Conservation (phyloP, 2,113 vertebrate species). For the Channa argus region DNA sequence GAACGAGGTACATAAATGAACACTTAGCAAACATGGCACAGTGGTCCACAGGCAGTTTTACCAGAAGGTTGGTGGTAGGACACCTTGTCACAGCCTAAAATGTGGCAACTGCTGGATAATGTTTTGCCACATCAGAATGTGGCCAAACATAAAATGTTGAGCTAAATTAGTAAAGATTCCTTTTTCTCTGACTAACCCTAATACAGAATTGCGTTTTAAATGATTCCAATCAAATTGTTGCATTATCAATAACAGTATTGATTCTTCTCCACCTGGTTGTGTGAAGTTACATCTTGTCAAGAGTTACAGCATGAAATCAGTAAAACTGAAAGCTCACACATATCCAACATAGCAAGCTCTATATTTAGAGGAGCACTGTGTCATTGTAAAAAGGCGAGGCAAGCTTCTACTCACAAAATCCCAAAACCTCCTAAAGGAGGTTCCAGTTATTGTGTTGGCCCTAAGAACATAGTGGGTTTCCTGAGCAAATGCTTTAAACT, state of each 20-base stretch:
- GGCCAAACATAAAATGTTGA: constrained; percentile 12
- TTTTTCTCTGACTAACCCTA: not conserved
- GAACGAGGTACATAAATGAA: constrained; percentile 78
- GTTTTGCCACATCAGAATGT: constrained; percentile 8
- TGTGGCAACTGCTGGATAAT: constrained; percentile 37
- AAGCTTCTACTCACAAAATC: constrained; percentile 17
- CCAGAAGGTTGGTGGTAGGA: constrained; percentile 82
- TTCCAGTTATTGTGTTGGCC: constrained; percentile 16
- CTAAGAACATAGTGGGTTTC: constrained; percentile 17
- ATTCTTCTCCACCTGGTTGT: not conserved
- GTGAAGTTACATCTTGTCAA: constrained; percentile 1
- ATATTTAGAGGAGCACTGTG: constrained; percentile 18
- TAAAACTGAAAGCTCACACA: constrained; percentile 24
- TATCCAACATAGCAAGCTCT: constrained; percentile 22
- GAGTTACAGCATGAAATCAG: constrained; percentile 4
- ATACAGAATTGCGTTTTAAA: constrained; percentile 7
- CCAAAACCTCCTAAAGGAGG: not conserved
- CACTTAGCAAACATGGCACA: constrained; percentile 72
- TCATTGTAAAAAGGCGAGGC: constrained; percentile 2
- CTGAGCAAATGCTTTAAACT: constrained; percentile 32
- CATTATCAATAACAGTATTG: not conserved
- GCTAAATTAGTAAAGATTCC: constrained; percentile 11
- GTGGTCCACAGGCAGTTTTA: constrained; percentile 69
- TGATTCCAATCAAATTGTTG: constrained; percentile 10
- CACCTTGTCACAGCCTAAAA: constrained; percentile 52